These are phyloP conservation scores for Amiota communis DNA, from an alignment of 2,888 invertebrate species.

Conservation along the genomic window DNA sequence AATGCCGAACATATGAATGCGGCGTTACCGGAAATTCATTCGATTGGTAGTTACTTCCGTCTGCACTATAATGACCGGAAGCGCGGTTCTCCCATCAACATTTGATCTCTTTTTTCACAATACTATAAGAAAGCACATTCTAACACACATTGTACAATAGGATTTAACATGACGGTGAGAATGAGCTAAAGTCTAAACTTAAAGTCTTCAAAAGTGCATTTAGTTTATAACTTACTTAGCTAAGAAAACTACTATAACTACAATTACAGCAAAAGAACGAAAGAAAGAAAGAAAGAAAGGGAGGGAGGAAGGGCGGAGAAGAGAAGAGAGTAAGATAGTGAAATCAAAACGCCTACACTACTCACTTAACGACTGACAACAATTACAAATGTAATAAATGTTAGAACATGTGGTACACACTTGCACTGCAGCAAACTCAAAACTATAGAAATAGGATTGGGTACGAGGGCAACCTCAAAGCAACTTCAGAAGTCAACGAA, in stretches of 20 bases:
- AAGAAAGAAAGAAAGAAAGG: too few relatives aligned
- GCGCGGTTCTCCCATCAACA: conserved; percentile 56
- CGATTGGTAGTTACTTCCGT: conserved; percentile 73
- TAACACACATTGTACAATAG: background rate
- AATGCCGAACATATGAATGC: conserved; percentile 34
- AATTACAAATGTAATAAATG: conserved; percentile 67
- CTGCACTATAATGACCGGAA: conserved; percentile 71
- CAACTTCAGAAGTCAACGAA: conserved; percentile 65
- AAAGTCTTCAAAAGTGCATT: conserved; percentile 2
- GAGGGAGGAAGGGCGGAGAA: background rate
- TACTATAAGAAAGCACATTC: background rate
- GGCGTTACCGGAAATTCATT: conserved; percentile 67
- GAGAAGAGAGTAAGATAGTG: background rate
- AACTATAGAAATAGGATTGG: background rate
- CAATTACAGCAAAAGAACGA: background rate
- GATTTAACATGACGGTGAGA: background rate
- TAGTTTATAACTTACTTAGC: conserved; percentile 25
- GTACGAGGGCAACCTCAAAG: conserved; percentile 15
- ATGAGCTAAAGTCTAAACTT: background rate
- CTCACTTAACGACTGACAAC: conserved; percentile 54
- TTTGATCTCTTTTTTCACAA: conserved; percentile 45
- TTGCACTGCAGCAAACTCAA: conserved; percentile 4
- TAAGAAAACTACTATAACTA: background rate
- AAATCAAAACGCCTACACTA: background rate
- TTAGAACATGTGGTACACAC: conserved; percentile 50